These are phyloP conservation scores for Ammodramus savannarum DNA, from an alignment of 2,113 vertebrate genomes.

Conservation along the genomic window DNA sequence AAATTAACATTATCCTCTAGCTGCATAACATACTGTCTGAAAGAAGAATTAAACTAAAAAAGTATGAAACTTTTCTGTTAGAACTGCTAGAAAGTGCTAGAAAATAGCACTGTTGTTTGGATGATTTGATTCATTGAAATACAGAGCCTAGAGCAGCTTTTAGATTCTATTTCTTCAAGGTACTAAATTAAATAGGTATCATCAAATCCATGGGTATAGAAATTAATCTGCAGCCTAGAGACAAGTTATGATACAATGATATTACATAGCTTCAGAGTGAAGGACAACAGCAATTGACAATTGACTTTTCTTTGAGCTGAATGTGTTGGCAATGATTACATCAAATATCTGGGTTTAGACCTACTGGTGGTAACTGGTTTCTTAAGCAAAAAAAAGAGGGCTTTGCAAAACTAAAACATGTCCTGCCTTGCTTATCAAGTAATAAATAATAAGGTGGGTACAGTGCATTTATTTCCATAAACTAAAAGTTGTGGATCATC, in stretches of 20 bases:
- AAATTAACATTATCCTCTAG: background rate
- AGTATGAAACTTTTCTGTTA: background rate
- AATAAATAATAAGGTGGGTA: background rate
- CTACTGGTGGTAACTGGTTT: rapidly evolving
- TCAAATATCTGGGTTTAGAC: background rate
- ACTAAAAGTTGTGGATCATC: background rate
- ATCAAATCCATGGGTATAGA: background rate
- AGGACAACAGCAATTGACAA: background rate
- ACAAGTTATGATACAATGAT: background rate
- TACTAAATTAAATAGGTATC: background rate
- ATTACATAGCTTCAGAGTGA: background rate
- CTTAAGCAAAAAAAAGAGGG: background rate
- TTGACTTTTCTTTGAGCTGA: background rate
- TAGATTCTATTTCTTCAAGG: background rate
- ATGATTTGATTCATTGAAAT: background rate
- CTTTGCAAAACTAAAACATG: background rate
- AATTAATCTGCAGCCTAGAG: background rate
- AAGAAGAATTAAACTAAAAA: background rate
- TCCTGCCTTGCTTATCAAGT: background rate
- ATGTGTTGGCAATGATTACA: background rate
- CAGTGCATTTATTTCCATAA: background rate
- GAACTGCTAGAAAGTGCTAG: background rate
- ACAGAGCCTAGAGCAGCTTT: background rate
- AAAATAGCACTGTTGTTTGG: background rate
- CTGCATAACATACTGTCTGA: background rate